A percentile compares a stretch with the other conserved stretches of the same genome.
Conservation (phyloP, 2,888 invertebrate species). For the Agrochola circellaris region DNA sequence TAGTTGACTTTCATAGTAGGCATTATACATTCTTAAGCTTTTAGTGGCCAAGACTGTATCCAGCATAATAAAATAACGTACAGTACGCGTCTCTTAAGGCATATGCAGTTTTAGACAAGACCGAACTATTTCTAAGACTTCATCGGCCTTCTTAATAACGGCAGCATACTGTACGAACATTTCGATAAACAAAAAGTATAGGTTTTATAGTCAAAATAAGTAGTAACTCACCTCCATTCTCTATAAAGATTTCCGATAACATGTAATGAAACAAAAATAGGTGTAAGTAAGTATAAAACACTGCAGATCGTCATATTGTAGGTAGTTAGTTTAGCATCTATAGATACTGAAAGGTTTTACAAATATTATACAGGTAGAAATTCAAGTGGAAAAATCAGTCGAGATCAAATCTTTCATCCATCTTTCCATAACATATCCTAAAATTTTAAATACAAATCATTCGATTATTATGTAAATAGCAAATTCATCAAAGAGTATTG, state of each 20-base stretch:
- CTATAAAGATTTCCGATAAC: constrained; percentile 84
- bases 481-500: constrained; percentile 3
- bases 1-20: neutral
- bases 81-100: neutral
- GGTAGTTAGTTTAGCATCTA: constrained; percentile 66
- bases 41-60: constrained; percentile 6
- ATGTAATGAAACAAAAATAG: constrained; percentile 86
- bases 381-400: constrained; percentile 35
- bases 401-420: constrained; percentile 9
- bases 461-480: neutral
- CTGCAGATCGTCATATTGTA: constrained; percentile 57
- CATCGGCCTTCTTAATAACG: neutral
- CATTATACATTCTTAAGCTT: neutral
- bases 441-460: neutral
- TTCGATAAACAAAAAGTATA: constrained; percentile 13
- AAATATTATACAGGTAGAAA: constrained; percentile 63
- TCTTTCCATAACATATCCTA: neutral
- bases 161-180: neutral
- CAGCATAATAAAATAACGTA: neutral
- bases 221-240: constrained; percentile 87
- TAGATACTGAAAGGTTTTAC: constrained; percentile 65
- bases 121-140: neutral
- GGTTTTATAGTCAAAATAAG: constrained; percentile 49
- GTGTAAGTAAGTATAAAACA: constrained; percentile 74
- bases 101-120: neutral